phyloP scores from a whole-genome alignment of 2,113 vertebrate species.

The Choloepus hoffmanni region DNA sequence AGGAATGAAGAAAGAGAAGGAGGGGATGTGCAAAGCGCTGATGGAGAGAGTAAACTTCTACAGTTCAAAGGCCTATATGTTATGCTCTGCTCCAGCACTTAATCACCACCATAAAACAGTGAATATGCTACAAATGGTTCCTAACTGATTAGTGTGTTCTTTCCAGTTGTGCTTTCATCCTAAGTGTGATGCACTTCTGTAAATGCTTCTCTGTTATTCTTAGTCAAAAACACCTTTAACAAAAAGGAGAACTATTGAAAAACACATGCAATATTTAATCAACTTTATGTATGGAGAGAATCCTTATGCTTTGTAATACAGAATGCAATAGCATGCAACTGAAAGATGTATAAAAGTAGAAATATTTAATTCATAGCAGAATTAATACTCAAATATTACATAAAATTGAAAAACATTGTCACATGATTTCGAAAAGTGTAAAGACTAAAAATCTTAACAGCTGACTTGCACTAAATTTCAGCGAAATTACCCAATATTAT shows the following conservation, averaged over 20 bases:
- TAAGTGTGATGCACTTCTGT: background rate
- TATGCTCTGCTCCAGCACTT: background rate
- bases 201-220: background rate
- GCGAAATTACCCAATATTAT: constrained; percentile 70
- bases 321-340: background rate
- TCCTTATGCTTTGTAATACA: background rate
- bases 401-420: background rate
- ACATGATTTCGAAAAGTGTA: constrained; percentile 58
- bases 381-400: background rate
- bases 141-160: background rate
- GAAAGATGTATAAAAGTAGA: background rate
- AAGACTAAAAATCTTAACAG: constrained; percentile 36
- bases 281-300: background rate
- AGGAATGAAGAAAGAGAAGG: constrained; percentile 1
- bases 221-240: background rate
- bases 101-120: background rate
- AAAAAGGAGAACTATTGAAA: constrained; percentile 58
- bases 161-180: background rate
- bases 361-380: background rate
- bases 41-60: background rate
- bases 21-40: background rate
- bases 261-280: constrained; percentile 12
- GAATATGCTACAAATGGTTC: background rate
- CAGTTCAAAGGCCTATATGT: background rate
- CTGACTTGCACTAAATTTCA: constrained; percentile 45